Conservation (phyloP, 2,888 invertebrate genomes). For the Ophion slaviceki region DNA sequence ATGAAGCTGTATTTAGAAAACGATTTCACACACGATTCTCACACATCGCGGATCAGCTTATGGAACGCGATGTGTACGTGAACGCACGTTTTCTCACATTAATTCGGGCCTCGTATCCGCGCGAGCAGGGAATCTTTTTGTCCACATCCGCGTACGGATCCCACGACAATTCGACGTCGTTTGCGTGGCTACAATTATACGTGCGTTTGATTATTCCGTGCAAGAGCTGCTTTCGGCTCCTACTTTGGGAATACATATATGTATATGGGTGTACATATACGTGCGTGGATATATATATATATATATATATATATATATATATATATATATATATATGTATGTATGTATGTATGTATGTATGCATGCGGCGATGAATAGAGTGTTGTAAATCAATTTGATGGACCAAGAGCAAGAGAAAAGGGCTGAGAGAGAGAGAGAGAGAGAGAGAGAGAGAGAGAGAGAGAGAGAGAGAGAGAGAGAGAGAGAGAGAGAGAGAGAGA, state of each 20-base stretch:
- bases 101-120: neutral
- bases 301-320: no score
- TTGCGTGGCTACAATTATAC: conserved; percentile 37
- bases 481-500: conserved; percentile 78
- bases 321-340: neutral
- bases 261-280: conserved; percentile 21
- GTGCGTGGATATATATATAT: conserved; percentile 58
- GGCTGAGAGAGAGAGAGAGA: conserved; percentile 72
- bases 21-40: no score
- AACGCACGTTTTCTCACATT: no score
- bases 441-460: conserved; percentile 69
- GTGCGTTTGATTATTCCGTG: conserved; percentile 40
- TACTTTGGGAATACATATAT: neutral
- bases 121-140: neutral
- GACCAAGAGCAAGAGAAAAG: conserved; percentile 67
- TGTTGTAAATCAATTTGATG: conserved; percentile 82
- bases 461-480: conserved; percentile 69
- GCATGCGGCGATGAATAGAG: conserved; percentile 67
- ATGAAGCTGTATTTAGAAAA: no score
- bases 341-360: conserved; percentile 16
- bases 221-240: conserved; percentile 31
- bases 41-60: no score
- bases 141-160: conserved; percentile 6
- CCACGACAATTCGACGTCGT: conserved; percentile 43
- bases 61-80: no score